Base-by-base conservation (phyloP, 2,113 vertebrate genomes). In the Epinephelus fuscoguttatus region DNA sequence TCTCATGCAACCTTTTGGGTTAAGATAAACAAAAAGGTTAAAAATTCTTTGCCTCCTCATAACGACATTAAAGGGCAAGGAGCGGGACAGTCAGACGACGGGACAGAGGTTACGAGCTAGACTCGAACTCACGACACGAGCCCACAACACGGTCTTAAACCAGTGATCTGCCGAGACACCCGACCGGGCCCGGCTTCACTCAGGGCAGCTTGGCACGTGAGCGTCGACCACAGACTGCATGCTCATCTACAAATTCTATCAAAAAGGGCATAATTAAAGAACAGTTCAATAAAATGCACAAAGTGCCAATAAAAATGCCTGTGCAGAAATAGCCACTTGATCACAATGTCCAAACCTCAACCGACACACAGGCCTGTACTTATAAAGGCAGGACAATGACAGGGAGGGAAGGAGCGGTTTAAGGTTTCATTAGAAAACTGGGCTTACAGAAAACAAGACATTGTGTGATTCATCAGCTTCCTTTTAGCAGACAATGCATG, bases 321-420 rank as follows among this genome's bases (percentile, higher is more conserved):
- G 4, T 72, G 53, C 61, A 71, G 70, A 87, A 94, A 92, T 90
- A 90, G 89, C 81, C 50, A 70, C 52, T 80, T 57, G 89, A 93
- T 81, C 61, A 59, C 63, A 70, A 82, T 57, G 75, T 88, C 66
- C 64, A 89, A 88, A 90, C 87, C 84, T 89, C 79, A 80, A 77
- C 69, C 30, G 19, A 63, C 25, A 42, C 49, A 67, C 23, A 73
- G 60, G 52, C 42, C 78, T 74, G 60, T 81, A 80, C 63, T 90
- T 89, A 80, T 11, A 80, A 80, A 83, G 78, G 63, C 60, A 62
- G 81, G 82, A 92, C 88, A 88, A 88, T 90, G 62, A 91, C 67
- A 84, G 88, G 72, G 88, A 76, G 67, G 66, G 71, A 71, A 72
- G 63, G 62, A 80, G 42, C 2, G 40, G 64, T 72, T 80, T 73